phyloP scores from a whole-genome alignment of 2,888 invertebrate genomes.

The Zonitis immaculata region DNA sequence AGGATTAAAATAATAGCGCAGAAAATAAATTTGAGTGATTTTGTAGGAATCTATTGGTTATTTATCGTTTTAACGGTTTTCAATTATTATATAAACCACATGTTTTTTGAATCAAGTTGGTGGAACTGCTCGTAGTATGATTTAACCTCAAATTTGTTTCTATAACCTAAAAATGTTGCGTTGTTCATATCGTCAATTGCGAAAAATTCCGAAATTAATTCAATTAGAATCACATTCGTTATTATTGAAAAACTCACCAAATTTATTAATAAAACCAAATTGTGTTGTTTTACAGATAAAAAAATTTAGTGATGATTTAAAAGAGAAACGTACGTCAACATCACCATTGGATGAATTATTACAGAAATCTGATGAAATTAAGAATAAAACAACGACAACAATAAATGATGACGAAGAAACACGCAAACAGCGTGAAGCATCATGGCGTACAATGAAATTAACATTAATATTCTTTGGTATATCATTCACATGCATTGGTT shows the following conservation, averaged over 20 bases:
- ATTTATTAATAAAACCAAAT: constrained; percentile 6
- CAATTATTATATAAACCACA: too few relatives aligned
- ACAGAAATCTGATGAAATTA: constrained; percentile 8
- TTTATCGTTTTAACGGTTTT: too few relatives aligned
- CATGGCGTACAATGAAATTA: constrained; percentile 44
- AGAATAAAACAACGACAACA: constrained; percentile 2
- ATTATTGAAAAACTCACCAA: constrained; percentile 4
- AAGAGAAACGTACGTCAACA: constrained; percentile 7
- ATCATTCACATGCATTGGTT: constrained; percentile 55
- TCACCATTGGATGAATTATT: constrained; percentile 13
- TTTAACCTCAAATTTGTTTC: background rate
- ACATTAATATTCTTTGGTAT: constrained; percentile 54
- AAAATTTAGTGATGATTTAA: constrained; percentile 4
- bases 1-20: too few relatives aligned
- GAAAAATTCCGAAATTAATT: background rate
- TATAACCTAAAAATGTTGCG: background rate
- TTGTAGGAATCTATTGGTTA: too few relatives aligned
- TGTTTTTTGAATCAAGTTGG: background rate
- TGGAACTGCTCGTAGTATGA: background rate
- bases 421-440: constrained; percentile 35
- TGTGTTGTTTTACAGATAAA: constrained; percentile 5
- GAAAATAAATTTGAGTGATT: too few relatives aligned
- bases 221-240: constrained; percentile 2
- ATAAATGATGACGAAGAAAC: constrained; percentile 32
- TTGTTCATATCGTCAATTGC: background rate